These are phyloP conservation scores for Paracyclopina nana DNA, from an alignment of 1,140 invertebrate genomes.

Conservation along the genomic window DNA sequence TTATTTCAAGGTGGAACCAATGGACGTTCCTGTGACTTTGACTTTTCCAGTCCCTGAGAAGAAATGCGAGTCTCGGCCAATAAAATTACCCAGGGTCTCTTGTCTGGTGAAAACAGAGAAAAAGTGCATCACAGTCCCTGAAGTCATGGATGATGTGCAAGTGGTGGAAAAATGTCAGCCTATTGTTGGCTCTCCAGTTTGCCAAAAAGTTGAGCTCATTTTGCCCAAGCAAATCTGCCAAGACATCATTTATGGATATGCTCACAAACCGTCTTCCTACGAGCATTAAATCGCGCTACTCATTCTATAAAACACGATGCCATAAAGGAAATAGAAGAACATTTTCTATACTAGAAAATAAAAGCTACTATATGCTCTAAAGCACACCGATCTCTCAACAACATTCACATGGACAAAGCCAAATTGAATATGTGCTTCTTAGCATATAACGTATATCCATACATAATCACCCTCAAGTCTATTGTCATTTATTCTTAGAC, in stretches of 20 bases:
- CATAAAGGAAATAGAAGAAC: too few relatives aligned
- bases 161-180: slow-evolving; percentile 3
- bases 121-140: slow-evolving; percentile 13
- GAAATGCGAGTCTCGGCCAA: slow-evolving; percentile 10
- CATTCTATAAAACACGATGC: too few relatives aligned
- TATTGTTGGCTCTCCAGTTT: background rate
- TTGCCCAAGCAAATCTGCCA: slow-evolving; percentile 12
- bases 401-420: too few relatives aligned
- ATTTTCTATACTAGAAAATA: too few relatives aligned
- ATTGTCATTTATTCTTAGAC: too few relatives aligned
- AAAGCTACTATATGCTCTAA: too few relatives aligned
- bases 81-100: slow-evolving; percentile 1
- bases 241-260: slow-evolving; percentile 12
- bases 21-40: slow-evolving; percentile 5
- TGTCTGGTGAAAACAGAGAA: slow-evolving; percentile 4
- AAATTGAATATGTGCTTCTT: too few relatives aligned
- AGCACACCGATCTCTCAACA: too few relatives aligned
- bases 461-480: too few relatives aligned
- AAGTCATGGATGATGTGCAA: background rate
- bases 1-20: background rate
- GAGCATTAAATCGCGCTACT: too few relatives aligned
- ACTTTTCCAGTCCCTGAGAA: slow-evolving; percentile 5
- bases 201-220: slow-evolving; percentile 9
- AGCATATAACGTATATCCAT: too few relatives aligned
- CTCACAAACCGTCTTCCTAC: too few relatives aligned